Evolutionary conservation across 2,797 vertebrate genomes (phyloP).

Genomic region (Echeneis naucrates): DNA sequence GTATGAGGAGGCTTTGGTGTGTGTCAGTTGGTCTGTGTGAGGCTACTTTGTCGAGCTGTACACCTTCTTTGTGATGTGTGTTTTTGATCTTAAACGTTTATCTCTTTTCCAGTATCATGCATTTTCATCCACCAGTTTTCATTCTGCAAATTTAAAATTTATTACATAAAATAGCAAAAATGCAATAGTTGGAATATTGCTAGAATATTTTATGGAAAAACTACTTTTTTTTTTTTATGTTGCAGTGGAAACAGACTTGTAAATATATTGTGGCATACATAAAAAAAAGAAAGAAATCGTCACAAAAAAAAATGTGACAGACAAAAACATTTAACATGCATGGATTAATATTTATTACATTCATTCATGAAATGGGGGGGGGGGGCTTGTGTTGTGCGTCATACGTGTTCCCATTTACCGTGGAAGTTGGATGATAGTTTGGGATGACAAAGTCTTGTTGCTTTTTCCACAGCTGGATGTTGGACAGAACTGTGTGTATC

Average conservation of each 20-base stretch:
- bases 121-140: slow-evolving; percentile 22
- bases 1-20: slow-evolving; percentile 23
- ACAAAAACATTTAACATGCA: not conserved
- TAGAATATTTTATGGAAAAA: not conserved
- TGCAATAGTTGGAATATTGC: too few species aligned
- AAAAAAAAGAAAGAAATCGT: too few species aligned
- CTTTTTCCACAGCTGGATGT: too few species aligned
- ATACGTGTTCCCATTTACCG: too few species aligned
- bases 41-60: not conserved
- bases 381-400: too few species aligned
- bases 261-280: not conserved
- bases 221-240: too few species aligned
- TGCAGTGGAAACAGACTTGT: not conserved
- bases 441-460: too few species aligned
- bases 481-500: too few species aligned
- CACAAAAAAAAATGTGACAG: not conserved
- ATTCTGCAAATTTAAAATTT: not conserved
- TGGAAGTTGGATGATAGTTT: too few species aligned
- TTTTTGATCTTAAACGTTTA: slow-evolving; percentile 16
- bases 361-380: not conserved
- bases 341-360: not conserved
- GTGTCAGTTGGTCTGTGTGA: not conserved
- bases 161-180: not conserved
- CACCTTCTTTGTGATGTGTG: not conserved
- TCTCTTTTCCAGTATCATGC: not conserved